Conservation (phyloP, 2,888 invertebrate species). For the Eupithecia centaureata region DNA sequence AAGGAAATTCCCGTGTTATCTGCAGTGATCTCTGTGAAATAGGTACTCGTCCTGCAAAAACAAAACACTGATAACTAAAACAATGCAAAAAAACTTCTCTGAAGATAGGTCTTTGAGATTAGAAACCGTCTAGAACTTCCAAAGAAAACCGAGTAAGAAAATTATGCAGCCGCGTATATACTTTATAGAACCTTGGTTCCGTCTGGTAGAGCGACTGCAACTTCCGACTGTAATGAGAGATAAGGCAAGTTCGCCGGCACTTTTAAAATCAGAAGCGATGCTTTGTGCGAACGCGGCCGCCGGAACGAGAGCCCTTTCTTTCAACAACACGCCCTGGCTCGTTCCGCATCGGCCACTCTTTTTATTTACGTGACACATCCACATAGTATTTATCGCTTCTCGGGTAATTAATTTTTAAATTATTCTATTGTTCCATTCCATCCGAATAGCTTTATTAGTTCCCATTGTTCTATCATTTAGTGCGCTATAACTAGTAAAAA, state of each 20-base stretch:
- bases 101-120: not conserved
- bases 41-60: not conserved
- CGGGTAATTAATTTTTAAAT: constrained; percentile 76
- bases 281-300: constrained; percentile 68
- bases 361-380: constrained; percentile 74
- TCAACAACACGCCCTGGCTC: constrained; percentile 50
- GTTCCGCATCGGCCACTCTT: constrained; percentile 70
- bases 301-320: constrained; percentile 73
- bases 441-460: constrained; percentile 44
- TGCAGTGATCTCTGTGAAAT: not conserved
- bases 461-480: constrained; percentile 44
- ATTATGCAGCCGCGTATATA: constrained; percentile 28
- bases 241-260: constrained; percentile 70
- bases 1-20: not conserved
- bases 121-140: constrained; percentile 2
- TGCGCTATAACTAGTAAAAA: constrained; percentile 45
- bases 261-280: constrained; percentile 64
- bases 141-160: constrained; percentile 8
- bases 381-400: constrained; percentile 75
- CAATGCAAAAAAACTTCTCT: constrained; percentile 24
- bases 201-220: constrained; percentile 56
- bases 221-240: constrained; percentile 70
- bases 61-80: constrained; percentile 1
- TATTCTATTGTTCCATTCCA: constrained; percentile 62
- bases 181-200: constrained; percentile 45